Evolutionary conservation across 2,113 vertebrate genomes (phyloP), one percentile per base, ranked within the genome.

Genomic region (Abramis brama): DNA sequence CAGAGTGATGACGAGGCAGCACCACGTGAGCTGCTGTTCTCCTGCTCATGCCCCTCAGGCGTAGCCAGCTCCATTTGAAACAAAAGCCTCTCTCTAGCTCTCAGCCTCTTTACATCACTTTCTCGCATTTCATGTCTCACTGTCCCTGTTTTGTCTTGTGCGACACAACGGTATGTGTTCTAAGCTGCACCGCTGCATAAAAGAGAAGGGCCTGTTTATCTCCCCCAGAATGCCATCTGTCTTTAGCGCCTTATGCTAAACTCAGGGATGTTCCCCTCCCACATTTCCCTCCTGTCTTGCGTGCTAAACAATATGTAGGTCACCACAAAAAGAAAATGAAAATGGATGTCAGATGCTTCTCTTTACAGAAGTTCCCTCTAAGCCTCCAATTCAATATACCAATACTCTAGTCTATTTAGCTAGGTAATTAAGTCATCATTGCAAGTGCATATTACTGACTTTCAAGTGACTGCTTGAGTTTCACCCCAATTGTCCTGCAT

Each of bases 241-340:
- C 83, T 85, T 82, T 21, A 82, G 74, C 84, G 21, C 1, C 43
- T 90, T 68, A 50, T 85, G 60, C 10, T 88, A 88, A 39, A 85
- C 70, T 79, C 84, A 27, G 86, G 77, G 89, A 91, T 91, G 84
- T 86, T 83, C 76, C 62, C 64, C 89, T 81, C 87, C 78, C 82
- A 89, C 90, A 89, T 91, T 92, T 90, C 75, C 90, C 84, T 87
- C 45, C 10, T 79, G 43, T 87, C 88, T 91, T 62, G 78, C 74
- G 45, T 93, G 89, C 86, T 89, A 90, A 85, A 88, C 90, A 90
- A 91, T 91, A 93, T 93, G 88, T 94, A 93, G 92, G 92, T 93
- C 93, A 93, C 79, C 82, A 64, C 57, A 73, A 78, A 86, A 80
- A 78, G 57, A 59, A 62, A 79, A 60, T 60, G 89, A 85, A 83